These are phyloP conservation scores for Drosophila quinaria DNA, from an alignment of 2,888 invertebrate genomes.

Conservation along the genomic window DNA sequence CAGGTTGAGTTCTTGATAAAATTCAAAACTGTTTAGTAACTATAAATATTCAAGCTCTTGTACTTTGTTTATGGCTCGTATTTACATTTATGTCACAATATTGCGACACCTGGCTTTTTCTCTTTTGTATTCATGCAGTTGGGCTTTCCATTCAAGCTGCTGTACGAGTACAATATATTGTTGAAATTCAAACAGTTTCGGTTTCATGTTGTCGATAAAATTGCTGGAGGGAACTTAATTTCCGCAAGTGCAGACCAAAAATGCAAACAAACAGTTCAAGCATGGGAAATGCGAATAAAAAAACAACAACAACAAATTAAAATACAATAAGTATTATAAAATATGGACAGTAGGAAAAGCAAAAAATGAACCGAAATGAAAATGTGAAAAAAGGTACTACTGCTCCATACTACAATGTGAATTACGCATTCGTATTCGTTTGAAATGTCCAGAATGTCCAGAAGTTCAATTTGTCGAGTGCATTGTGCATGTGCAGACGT, in stretches of 20 bases:
- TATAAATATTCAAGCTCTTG: neutral
- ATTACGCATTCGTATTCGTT: constrained; percentile 64
- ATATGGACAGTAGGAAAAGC: neutral
- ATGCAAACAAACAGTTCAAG: constrained; percentile 17
- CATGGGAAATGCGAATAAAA: neutral
- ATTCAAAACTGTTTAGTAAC: neutral
- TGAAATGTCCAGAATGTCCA: constrained; percentile 20
- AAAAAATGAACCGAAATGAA: neutral
- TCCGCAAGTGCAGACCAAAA: constrained; percentile 41
- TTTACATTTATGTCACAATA: neutral
- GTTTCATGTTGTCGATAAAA: constrained; percentile 11
- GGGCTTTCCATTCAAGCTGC: neutral
- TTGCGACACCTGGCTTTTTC: neutral
- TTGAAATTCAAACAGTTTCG: neutral
- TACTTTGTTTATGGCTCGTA: neutral
- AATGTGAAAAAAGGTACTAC: neutral
- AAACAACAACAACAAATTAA: constrained; percentile 44
- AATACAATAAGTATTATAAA: constrained; percentile 46
- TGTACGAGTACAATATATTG: neutral
- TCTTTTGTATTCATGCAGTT: neutral
- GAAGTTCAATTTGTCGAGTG: constrained; percentile 6
- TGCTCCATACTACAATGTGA: constrained; percentile 1
- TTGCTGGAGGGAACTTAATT: constrained; percentile 59
- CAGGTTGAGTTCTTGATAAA: neutral
- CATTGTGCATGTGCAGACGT: constrained; percentile 45